These are phyloP conservation scores for Melanotaenia nigrans DNA, from an alignment of 2,797 vertebrate genomes.

Conservation along the genomic window DNA sequence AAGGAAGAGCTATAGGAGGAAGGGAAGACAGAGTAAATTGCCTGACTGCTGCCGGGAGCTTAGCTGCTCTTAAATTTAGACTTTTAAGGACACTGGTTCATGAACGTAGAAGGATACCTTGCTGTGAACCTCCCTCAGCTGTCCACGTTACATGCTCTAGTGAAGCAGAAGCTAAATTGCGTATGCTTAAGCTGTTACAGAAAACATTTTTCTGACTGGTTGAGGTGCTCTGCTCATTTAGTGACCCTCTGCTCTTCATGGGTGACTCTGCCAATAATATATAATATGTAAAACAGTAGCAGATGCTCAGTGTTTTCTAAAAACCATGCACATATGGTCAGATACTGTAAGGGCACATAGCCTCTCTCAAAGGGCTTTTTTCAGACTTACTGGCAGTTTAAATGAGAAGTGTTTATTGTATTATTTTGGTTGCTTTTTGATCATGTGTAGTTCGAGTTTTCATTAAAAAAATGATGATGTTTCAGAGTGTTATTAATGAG, in stretches of 20 bases:
- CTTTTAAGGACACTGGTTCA: slow-evolving; percentile 35
- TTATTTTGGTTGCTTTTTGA: background rate
- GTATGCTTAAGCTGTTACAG: slow-evolving; percentile 7
- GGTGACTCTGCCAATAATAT: slow-evolving; percentile 18
- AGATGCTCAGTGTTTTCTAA: slow-evolving; percentile 3
- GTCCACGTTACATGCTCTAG: slow-evolving; percentile 15
- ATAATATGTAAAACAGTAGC: slow-evolving; percentile 18
- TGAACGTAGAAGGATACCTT: slow-evolving; percentile 18
- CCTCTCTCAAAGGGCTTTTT: background rate
- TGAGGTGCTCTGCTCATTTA: slow-evolving; percentile 12
- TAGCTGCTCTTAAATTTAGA: slow-evolving; percentile 53
- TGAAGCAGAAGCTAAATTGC: slow-evolving; percentile 12
- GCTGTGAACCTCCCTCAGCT: slow-evolving; percentile 12
- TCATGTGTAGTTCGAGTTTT: background rate
- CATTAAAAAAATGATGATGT: too few relatives aligned
- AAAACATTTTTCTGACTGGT: background rate
- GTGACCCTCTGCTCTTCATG: slow-evolving; percentile 25
- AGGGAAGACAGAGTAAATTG: slow-evolving; percentile 45
- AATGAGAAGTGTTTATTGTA: slow-evolving; percentile 5
- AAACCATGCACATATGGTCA: slow-evolving; percentile 7
- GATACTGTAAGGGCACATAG: background rate
- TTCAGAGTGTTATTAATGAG: slow-evolving; percentile 14
- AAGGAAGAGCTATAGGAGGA: slow-evolving; percentile 41
- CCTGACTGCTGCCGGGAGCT: slow-evolving; percentile 40
- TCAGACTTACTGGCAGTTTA: background rate